Conservation (phyloP, 2,113 vertebrate genomes). For the Centropus bengalensis region DNA sequence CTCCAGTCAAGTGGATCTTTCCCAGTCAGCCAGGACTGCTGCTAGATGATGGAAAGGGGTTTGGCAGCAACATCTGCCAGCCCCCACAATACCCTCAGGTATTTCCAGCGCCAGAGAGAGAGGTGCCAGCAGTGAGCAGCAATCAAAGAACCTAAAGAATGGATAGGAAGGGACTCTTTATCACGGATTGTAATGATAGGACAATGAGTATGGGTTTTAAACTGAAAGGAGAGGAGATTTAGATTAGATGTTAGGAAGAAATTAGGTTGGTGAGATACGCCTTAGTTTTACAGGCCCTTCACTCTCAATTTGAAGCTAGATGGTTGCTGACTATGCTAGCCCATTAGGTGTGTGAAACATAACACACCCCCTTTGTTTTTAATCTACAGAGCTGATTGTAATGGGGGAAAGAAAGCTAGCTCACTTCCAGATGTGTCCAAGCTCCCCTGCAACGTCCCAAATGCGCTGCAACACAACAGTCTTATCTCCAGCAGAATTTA, state of each 20-base stretch:
- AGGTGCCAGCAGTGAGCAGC: accelerated
- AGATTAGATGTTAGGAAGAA: no score
- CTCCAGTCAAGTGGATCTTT: no score
- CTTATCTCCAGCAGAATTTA: background rate
- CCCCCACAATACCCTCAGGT: no score
- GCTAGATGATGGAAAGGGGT: no score
- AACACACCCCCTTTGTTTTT: background rate
- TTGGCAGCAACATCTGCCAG: no score
- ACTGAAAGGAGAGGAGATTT: no score
- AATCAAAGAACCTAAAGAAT: accelerated
- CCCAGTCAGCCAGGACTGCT: no score
- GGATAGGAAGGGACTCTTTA: accelerated
- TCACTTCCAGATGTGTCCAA: background rate
- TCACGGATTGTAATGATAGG: no score
- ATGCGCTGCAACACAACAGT: background rate
- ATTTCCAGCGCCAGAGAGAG: background rate
- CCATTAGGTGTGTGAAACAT: background rate
- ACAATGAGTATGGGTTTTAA: no score
- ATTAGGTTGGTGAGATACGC: background rate
- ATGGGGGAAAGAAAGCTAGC: background rate
- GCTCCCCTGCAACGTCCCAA: background rate
- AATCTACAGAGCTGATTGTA: background rate
- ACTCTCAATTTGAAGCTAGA: background rate
- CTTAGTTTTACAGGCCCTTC: background rate
- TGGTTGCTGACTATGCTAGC: background rate